Evolutionary conservation across 1,140 invertebrate genomes (phyloP), one percentile per base, ranked within the genome.

Genomic region (Pseudomyrmex cubaensis): DNA sequence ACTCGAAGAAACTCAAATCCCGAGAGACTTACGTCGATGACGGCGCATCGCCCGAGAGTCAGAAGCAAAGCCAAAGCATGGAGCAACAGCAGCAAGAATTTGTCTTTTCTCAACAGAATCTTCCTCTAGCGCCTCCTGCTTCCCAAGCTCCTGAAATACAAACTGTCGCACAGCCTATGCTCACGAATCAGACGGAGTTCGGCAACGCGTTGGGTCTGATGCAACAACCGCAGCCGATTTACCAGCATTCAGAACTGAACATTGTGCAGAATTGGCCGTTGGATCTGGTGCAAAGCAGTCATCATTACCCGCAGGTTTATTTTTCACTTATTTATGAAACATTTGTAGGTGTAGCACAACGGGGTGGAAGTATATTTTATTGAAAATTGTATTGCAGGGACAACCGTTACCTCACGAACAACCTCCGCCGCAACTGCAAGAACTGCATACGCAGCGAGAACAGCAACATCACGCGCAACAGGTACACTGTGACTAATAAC

Each of bases 181-280:
- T 85, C 0, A 17, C 84, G 8, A 86, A 52, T 57, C 87, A 90
- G 46, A 80, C 86, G 1, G 85, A 91, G 22, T 91, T 90, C 59
- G 70, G 84, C 1, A 91, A 89, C 78, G 63, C 73, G 5, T 64
- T 92, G 12, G 87, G 88, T 76, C 80, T 94, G 15, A 72, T 88
- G 62, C 83, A 91, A 13, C 89, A 93, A 61, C 62, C 91, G 2
- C 91, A 93, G 35, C 87, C 92, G 82, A 85, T 93, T 84, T 93
- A 93, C 82, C 91, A 93, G 52, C 92, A 93, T 70, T 72, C 89
- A 56, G 85, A 82, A n/a, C 72, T 93, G 46, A 92, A 90, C 56
- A 90, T 93, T 44, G 75, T 91, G 2, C 93, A 93, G 76, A 93
- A 90, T 86, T 94, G 94, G 94, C 93, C 94, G 5, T 64, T 94